A percentile compares a stretch with the other conserved stretches of the same genome.
These are phyloP conservation scores for Rhinella marina DNA, from an alignment of 2,797 vertebrate species.

Conservation along the genomic window DNA sequence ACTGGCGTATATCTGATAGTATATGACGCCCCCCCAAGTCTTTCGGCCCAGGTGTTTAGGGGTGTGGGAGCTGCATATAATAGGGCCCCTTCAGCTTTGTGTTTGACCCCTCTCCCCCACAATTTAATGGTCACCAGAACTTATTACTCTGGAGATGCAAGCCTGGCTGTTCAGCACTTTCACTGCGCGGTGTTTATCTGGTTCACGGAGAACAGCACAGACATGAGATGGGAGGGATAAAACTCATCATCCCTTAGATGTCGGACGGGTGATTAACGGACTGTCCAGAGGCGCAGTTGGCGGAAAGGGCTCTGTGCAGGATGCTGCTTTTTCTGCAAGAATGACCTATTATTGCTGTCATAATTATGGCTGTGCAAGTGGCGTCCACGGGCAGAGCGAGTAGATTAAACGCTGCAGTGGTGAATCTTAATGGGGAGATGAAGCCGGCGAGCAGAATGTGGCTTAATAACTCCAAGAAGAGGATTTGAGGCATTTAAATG, in stretches of 20 bases:
- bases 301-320: conserved; percentile 31
- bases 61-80: too few relatives aligned
- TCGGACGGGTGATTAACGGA: conserved; percentile 48
- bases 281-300: conserved; percentile 48
- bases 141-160: background rate
- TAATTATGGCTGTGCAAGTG: conserved; percentile 53
- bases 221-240: conserved; percentile 17
- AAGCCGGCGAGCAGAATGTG: conserved; percentile 18
- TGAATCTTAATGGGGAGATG: conserved; percentile 52
- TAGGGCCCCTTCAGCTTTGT: background rate
- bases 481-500: conserved; percentile 42
- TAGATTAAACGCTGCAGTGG: conserved; percentile 53
- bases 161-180: background rate
- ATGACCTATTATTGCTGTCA: conserved; percentile 56
- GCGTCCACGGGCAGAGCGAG: conserved; percentile 25
- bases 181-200: background rate
- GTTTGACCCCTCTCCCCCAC: too few relatives aligned
- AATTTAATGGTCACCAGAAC: background rate
- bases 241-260: background rate
- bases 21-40: too few relatives aligned
- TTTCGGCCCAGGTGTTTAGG: too few relatives aligned
- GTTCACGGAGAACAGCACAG: conserved; percentile 1
- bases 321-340: conserved; percentile 38
- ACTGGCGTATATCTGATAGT: too few relatives aligned
- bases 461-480: conserved; percentile 44